Conservation (phyloP, 2,888 invertebrate species). For the Meganola albula region DNA sequence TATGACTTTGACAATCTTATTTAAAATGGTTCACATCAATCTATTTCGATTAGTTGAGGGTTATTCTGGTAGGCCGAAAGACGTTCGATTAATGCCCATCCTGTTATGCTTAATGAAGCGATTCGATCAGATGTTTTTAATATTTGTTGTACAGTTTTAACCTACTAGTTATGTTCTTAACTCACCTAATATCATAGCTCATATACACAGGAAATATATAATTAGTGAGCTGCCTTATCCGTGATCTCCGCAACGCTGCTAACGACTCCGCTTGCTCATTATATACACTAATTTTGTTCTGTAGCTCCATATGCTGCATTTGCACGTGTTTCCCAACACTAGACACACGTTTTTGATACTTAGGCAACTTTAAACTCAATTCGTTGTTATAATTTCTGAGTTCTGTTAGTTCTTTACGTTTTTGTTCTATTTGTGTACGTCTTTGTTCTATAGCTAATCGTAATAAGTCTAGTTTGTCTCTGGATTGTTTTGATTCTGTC, state of each 20-base stretch:
- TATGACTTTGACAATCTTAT: too few species aligned
- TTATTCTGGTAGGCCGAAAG: too few species aligned
- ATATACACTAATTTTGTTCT: slow-evolving; percentile 45
- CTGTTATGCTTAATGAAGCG: too few species aligned
- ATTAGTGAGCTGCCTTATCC: slow-evolving; percentile 63
- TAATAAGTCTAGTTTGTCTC: slow-evolving; percentile 60
- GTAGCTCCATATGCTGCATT: slow-evolving; percentile 48
- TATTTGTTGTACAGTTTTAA: too few species aligned
- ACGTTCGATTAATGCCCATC: too few species aligned
- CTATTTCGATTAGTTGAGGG: too few species aligned
- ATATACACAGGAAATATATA: slow-evolving; percentile 73
- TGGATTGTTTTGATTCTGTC: slow-evolving; percentile 60
- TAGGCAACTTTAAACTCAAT: slow-evolving; percentile 52
- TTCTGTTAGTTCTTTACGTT: slow-evolving; percentile 41
- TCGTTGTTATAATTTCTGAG: slow-evolving; percentile 55
- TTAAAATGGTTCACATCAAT: too few species aligned
- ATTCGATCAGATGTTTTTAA: too few species aligned
- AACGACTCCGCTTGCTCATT: slow-evolving; percentile 47
- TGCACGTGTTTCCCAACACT: slow-evolving; percentile 54
- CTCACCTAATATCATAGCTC: slow-evolving; percentile 63
- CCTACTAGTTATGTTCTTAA: too few species aligned
- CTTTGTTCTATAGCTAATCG: slow-evolving; percentile 65
- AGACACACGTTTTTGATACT: slow-evolving; percentile 63
- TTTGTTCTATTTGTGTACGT: slow-evolving; percentile 49
- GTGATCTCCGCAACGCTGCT: slow-evolving; percentile 55